Conservation (phyloP, 2,113 vertebrate genomes). For the Oenanthe oenanthe region DNA sequence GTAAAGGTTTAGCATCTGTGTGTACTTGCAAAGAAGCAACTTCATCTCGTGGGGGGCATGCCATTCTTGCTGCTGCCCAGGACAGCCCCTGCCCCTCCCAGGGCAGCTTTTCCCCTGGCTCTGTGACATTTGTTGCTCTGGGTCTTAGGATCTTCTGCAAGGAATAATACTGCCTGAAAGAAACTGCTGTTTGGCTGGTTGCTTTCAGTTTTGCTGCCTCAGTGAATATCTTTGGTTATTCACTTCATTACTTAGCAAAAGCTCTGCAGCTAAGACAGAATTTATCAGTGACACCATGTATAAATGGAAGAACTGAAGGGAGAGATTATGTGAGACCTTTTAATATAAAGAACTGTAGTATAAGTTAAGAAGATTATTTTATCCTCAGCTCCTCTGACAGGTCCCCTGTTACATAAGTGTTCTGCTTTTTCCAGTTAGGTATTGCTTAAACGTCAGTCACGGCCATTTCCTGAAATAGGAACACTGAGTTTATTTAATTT, state of each 20-base stretch:
- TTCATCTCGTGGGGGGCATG: background rate
- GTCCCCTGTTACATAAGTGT: constrained; percentile 48
- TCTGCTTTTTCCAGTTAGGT: constrained; percentile 28
- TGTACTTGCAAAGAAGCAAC: background rate
- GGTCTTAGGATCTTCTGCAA: background rate
- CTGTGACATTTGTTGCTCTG: background rate
- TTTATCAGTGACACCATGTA: background rate
- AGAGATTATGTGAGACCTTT: constrained; percentile 14
- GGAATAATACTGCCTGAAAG: background rate
- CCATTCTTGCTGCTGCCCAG: background rate
- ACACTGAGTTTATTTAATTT: constrained; percentile 59
- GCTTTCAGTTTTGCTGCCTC: background rate
- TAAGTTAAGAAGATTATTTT: constrained; percentile 56
- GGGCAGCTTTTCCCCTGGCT: background rate
- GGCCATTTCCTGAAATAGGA: constrained; percentile 66
- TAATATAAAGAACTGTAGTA: constrained; percentile 14
- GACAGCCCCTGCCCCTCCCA: background rate
- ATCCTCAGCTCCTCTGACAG: constrained; percentile 32
- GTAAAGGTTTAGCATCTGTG: background rate
- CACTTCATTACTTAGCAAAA: background rate
- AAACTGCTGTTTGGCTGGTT: background rate
- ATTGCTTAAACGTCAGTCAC: constrained; percentile 26
- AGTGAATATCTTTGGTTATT: background rate
- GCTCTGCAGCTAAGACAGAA: background rate
- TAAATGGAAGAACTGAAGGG: constrained; percentile 1